These are phyloP conservation scores for Coilia nasus DNA, from an alignment of 2,797 vertebrate species.

Conservation along the genomic window DNA sequence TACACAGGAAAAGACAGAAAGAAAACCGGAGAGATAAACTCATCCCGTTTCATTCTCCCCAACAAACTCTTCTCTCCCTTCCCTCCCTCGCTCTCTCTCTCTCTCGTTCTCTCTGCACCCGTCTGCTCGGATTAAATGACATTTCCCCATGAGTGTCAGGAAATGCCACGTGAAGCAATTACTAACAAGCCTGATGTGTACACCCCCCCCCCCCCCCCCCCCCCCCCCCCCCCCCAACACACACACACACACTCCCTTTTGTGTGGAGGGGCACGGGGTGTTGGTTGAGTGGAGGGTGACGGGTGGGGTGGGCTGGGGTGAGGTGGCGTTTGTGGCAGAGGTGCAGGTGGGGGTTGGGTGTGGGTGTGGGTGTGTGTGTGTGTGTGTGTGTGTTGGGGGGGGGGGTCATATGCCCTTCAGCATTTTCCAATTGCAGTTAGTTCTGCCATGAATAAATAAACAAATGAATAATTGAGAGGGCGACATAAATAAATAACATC, in stretches of 20 bases:
- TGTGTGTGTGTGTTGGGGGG: conserved; percentile 55
- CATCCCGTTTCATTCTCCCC: conserved; percentile 38
- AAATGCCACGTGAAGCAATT: conserved; percentile 76
- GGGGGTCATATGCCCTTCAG: conserved; percentile 78
- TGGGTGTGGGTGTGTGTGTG: not conserved
- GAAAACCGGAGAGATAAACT: conserved; percentile 47
- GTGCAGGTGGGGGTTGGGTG: not conserved
- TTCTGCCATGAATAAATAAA: conserved; percentile 87
- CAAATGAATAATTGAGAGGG: conserved; percentile 87
- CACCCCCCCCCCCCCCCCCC: conserved; percentile 46
- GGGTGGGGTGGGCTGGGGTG: not conserved
- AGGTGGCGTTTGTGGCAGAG: not conserved
- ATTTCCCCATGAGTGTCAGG: conserved; percentile 66
- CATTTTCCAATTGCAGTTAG: conserved; percentile 85
- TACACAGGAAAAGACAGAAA: conserved; percentile 13
- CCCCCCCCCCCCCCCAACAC: conserved; percentile 43
- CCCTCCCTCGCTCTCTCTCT: conserved; percentile 41
- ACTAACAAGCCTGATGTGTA: conserved; percentile 74
- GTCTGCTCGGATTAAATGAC: conserved; percentile 69
- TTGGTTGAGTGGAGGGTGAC: conserved; percentile 23
- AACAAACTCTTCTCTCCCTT: not conserved
- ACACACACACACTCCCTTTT: conserved; percentile 59
- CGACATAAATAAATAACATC: conserved; percentile 88
- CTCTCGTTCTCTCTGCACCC: conserved; percentile 55
- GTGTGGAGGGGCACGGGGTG: conserved; percentile 35